Evolutionary conservation across 2,113 vertebrate species (phyloP).

Genomic region (Suncus etruscus): DNA sequence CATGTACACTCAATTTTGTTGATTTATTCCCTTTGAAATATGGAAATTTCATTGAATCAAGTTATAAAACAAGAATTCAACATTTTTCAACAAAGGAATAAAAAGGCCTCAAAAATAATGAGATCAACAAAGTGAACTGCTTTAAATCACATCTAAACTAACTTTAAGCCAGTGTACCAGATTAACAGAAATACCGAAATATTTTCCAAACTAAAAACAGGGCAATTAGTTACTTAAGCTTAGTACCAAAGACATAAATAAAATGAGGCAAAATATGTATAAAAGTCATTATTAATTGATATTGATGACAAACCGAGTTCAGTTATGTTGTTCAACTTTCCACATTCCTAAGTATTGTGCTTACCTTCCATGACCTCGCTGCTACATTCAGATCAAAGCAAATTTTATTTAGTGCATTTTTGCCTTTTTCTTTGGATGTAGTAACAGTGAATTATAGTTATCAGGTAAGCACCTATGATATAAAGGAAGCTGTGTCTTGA

Average conservation of each 20-base stretch:
- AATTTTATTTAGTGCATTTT: conserved; percentile 10
- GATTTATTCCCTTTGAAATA: conserved; percentile 9
- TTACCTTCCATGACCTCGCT: neutral
- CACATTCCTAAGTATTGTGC: neutral
- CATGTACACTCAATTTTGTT: neutral
- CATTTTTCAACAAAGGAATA: conserved; percentile 19
- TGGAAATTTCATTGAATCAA: conserved; percentile 14
- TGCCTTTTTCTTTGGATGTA: neutral
- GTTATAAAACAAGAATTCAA: conserved; percentile 56
- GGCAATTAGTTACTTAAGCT: conserved; percentile 20
- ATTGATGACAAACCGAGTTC: conserved; percentile 9
- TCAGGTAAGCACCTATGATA: neutral
- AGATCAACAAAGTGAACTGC: neutral
- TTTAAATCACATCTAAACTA: conserved; percentile 30
- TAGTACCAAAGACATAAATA: conserved; percentile 12
- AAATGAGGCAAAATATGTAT: neutral
- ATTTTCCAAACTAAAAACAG: conserved; percentile 41
- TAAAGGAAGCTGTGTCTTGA: neutral
- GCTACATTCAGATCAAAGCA: neutral
- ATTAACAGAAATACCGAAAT: conserved; percentile 42
- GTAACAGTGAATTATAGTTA: neutral
- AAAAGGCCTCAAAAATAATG: neutral
- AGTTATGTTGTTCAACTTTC: neutral
- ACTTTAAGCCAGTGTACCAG: conserved; percentile 6
- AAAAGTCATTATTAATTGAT: neutral